phyloP scores from a whole-genome alignment of 2,113 vertebrate species.

The Odocoileus virginianus region DNA sequence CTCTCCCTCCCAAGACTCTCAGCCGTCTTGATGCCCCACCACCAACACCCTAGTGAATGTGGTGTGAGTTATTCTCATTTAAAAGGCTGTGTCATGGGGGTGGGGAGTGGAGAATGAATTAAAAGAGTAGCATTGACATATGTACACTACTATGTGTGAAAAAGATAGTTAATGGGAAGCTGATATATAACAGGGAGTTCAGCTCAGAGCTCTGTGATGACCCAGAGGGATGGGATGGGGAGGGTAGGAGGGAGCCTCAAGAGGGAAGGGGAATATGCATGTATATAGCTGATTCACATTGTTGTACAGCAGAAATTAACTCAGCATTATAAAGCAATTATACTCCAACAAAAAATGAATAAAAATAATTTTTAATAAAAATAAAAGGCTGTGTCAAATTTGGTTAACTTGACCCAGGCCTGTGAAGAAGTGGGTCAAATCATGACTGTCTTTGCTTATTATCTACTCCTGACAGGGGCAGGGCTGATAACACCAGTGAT shows the following conservation, averaged over 20 bases:
- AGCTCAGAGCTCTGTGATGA: background rate
- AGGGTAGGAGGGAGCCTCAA: background rate
- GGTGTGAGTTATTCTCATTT: background rate
- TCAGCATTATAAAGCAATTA: background rate
- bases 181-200: background rate
- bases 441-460: background rate
- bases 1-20: background rate
- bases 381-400: background rate
- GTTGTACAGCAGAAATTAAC: background rate
- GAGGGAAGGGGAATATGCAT: background rate
- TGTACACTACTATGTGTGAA: background rate
- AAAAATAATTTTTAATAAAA: background rate
- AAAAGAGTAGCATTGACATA: background rate
- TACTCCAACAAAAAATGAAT: background rate
- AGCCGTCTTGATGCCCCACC: accelerated
- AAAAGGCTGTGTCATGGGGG: background rate
- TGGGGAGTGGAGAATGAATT: background rate
- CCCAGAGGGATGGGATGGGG: background rate
- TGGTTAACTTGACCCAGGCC: background rate
- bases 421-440: background rate
- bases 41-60: background rate
- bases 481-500: background rate
- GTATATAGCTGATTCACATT: background rate
- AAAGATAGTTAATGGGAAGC: background rate
- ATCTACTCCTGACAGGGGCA: background rate